Base-by-base conservation (phyloP, 2,113 vertebrate species). In the Psilopsiagon aymara region DNA sequence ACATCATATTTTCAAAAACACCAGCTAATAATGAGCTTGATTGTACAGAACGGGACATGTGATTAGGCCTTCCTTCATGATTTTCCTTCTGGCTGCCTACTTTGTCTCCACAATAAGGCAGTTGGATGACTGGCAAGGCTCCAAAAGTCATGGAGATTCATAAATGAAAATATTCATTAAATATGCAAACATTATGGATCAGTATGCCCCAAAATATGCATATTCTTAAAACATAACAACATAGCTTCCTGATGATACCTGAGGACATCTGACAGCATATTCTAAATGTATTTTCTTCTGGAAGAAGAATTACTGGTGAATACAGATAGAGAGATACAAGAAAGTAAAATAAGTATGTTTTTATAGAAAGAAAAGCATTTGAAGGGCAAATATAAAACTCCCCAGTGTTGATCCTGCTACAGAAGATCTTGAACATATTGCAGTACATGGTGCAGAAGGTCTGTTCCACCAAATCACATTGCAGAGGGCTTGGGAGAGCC, bases 141-240 rank as follows among this genome's bases (percentile, higher is more conserved):
- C 67, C 82, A 90, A 76, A 79, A 73, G 27, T 8, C 57, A 68
- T 76, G 78, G 78, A 90, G 77, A 94, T 90, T 89, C 78, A 91
- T 73, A 90, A 79, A 96, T 95, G 95, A 63, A 97, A 97, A 89
- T 92, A 82, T 20, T 5, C 47, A 84, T 94, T 57, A 91, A 92
- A 88, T 91, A 97, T 89, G 91, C 91, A 95, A 92, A 86, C 91
- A 86, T 88, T 82, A 96, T 47, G 77, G 88, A 94, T 84, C 80
- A 55, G 28, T 78, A 81, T 71, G 55, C 43, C 51, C 74, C 84
- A 89, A 94, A 91, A 92, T 86, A 94, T 71, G 77, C 83, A 64
- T 35, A 53, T 73, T 89, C 73, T 94, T 88, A 82, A 94, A 93
- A 93, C 82, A 81, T 4, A 78, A 73, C 63, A 88, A 67, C 53